Percentiles rank a stretch among this genome's conserved stretches.
These are phyloP conservation scores for Acronicta psi DNA, from an alignment of 2,888 invertebrate species.

Conservation along the genomic window DNA sequence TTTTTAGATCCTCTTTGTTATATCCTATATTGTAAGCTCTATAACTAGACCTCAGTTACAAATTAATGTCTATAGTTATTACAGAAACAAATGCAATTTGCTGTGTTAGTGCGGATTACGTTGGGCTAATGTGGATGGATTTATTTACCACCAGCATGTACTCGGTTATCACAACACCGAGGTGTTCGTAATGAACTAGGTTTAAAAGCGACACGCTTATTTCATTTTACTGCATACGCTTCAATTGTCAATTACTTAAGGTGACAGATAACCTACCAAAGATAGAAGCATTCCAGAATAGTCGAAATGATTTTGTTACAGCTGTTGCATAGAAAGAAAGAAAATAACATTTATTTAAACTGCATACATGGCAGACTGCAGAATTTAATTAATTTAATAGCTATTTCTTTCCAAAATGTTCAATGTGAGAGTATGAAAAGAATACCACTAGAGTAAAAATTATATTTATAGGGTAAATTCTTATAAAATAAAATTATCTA, in stretches of 20 bases:
- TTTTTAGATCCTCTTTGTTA: too few species aligned
- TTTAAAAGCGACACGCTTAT: constrained; percentile 44
- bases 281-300: not conserved
- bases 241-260: constrained; percentile 36
- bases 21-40: too few species aligned
- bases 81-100: constrained; percentile 4
- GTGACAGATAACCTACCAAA: constrained; percentile 17
- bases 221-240: constrained; percentile 30
- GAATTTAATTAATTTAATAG: not conserved
- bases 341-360: too few species aligned
- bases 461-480: too few species aligned
- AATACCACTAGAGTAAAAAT: too few species aligned
- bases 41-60: too few species aligned
- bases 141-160: constrained; percentile 27
- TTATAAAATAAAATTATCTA: too few species aligned
- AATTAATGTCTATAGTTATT: constrained; percentile 13
- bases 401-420: too few species aligned
- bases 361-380: not conserved
- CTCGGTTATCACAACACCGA: constrained; percentile 26
- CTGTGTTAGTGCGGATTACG: constrained; percentile 1
- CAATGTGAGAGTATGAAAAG: too few species aligned
- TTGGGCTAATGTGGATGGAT: constrained; percentile 24
- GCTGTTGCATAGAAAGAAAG: not conserved
- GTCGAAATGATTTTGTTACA: not conserved
- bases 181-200: constrained; percentile 28